Percentiles rank a stretch among this genome's conserved stretches.
These are phyloP conservation scores for Meganola albula DNA, from an alignment of 2,888 invertebrate genomes.

Conservation along the genomic window DNA sequence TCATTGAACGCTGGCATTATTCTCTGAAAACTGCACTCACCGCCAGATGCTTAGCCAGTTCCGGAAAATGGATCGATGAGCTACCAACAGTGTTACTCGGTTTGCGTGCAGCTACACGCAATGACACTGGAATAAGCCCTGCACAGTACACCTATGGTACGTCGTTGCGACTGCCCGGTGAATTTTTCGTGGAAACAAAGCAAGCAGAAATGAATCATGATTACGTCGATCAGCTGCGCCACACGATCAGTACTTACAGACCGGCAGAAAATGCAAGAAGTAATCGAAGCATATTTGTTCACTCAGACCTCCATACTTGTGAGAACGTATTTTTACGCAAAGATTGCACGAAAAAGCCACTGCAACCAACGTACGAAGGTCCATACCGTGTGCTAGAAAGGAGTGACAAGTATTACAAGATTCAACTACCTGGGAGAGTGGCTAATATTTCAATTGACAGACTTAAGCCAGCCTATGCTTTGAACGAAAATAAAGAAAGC, in stretches of 20 bases:
- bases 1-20: slow-evolving; percentile 3
- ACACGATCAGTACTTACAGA: background rate
- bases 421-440: background rate
- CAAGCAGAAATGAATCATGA: no score
- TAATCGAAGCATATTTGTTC: slow-evolving; percentile 1
- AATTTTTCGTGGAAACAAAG: slow-evolving; percentile 1
- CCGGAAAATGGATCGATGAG: background rate
- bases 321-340: slow-evolving; percentile 5
- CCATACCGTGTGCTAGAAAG: slow-evolving; percentile 4
- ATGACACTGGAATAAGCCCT: slow-evolving; percentile 1
- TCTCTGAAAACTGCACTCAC: slow-evolving; percentile 2
- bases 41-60: background rate
- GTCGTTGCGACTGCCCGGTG: slow-evolving; percentile 1
- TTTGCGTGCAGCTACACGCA: slow-evolving; percentile 1
- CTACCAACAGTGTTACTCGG: slow-evolving; percentile 4
- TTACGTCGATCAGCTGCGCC: no score
- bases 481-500: no score
- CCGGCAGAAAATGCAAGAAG: background rate
- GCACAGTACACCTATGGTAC: slow-evolving; percentile 4
- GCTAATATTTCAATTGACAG: background rate
- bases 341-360: background rate
- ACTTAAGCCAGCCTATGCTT: background rate
- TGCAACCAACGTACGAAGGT: slow-evolving; percentile 7
- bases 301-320: slow-evolving; percentile 3
- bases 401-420: slow-evolving; percentile 1